Base-by-base conservation (phyloP, 2,113 vertebrate species). In the Eclectus roratus region DNA sequence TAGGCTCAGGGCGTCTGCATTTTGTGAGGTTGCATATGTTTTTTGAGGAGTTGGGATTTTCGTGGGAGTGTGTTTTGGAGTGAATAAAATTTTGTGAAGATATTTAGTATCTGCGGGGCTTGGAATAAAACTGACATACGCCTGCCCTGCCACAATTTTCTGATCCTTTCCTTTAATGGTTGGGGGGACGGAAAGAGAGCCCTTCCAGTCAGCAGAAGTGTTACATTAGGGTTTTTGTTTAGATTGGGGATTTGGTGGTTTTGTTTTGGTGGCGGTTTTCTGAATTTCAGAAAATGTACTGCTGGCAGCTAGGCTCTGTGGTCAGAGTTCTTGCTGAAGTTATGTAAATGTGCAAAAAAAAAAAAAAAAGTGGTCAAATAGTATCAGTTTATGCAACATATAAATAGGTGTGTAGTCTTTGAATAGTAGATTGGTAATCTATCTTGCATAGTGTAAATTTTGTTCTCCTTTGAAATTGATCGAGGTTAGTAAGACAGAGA, bases 181-280 rank as follows among this genome's bases (percentile, higher is more conserved):
- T 1, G 4, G 33, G 1, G 5, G 4, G 19, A 2, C 5, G 8
- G 27, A 19, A 9, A 58, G 55, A 15, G 33, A 35, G 23, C 11
- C 31, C 29, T 18, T 80, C 61, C n/a, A 50, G 41, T 63, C 19
- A 49, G 27, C 9, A 23, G 41, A 43, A 43, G 16, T 15, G 3
- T 77, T 44, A 44, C 19, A 15, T 5, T 31, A 16, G 1, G 24
- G 1, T 2, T 10, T 70, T 65, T 33, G 21, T 41, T 72, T 27
- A 8, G 56, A 46, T 20, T 31, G 9, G 9, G 21, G 33, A 58
- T 35, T 35, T 24, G 56, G 33, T 58, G 21, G 33, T 35, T 35
- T 58, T 35, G 13, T 58, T 35, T 58, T 15, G 56, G 33, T n/a
- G 55, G 21, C 13, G 8, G 20, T 63, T 64, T 49, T 35, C 8